Percentiles rank a stretch among this genome's conserved stretches.
Conservation (phyloP, 2,797 vertebrate genomes). For the Esox lucius region DNA sequence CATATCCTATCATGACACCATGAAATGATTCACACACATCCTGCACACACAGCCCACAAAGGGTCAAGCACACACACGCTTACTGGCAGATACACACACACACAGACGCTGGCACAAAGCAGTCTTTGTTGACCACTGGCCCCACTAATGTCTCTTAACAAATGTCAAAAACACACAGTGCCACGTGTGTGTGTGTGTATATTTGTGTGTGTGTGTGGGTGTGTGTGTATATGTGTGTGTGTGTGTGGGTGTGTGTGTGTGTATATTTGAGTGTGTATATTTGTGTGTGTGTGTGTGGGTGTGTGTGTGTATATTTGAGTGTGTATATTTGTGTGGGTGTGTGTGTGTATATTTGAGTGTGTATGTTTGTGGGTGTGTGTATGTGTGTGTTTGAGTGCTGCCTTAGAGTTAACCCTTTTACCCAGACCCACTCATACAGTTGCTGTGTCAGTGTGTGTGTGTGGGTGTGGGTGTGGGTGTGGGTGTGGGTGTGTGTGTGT, state of each 20-base stretch:
- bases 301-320: too few relatives aligned
- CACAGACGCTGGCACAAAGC: conserved; percentile 58
- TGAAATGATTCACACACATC: conserved; percentile 73
- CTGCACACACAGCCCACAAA: conserved; percentile 64
- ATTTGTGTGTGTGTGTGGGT: conserved; percentile 26
- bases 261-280: too few relatives aligned
- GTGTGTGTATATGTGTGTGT: conserved; percentile 30
- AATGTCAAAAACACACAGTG: conserved; percentile 63
- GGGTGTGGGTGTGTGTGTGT: too few relatives aligned
- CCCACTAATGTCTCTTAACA: conserved; percentile 54
- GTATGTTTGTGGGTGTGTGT: too few relatives aligned
- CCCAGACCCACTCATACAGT: conserved; percentile 26
- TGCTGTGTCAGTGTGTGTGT: conserved; percentile 31
- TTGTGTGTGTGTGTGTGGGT: too few relatives aligned
- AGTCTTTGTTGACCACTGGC: conserved; percentile 70
- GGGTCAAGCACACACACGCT: conserved; percentile 48
- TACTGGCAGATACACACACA: conserved; percentile 29
- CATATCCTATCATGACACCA: conserved; percentile 60
- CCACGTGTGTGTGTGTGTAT: conserved; percentile 32
- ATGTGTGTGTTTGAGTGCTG: too few relatives aligned
- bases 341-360: too few relatives aligned
- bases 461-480: too few relatives aligned
- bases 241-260: conserved; percentile 23
- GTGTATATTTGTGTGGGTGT: too few relatives aligned
- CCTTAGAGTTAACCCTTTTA: conserved; percentile 54